phyloP scores from a whole-genome alignment of 2,797 vertebrate species.

The Leontocebus nigricollis region DNA sequence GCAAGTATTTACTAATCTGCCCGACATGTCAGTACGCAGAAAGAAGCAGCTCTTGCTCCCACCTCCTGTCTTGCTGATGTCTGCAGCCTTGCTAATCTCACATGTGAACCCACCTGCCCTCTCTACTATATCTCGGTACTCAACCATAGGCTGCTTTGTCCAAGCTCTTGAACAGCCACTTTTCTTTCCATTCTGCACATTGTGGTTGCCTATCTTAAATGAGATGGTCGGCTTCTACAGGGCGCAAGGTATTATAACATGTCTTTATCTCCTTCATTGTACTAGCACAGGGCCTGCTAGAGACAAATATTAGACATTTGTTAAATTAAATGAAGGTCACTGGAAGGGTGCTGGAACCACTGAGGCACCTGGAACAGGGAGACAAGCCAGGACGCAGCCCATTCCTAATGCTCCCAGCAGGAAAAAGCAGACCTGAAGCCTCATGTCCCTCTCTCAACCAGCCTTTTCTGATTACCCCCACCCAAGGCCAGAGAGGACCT shows the following conservation, averaged over 20 bases:
- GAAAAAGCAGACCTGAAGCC: not conserved
- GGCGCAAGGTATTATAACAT: rapidly evolving
- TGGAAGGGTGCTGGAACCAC: not conserved
- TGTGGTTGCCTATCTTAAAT: not conserved
- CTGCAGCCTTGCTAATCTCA: not conserved
- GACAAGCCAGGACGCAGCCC: not conserved
- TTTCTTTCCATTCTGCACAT: not conserved
- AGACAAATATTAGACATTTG: not conserved
- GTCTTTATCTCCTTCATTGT: not conserved
- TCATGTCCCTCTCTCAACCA: rapidly evolving
- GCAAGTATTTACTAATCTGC: not conserved
- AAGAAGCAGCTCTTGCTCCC: not conserved
- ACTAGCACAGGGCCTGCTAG: not conserved
- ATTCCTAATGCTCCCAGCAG: not conserved
- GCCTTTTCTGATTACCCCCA: not conserved
- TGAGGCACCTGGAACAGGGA: not conserved
- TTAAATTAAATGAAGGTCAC: not conserved
- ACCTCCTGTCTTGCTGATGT: not conserved
- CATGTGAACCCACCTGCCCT: rapidly evolving
- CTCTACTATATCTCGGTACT: not conserved
- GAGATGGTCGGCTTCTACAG: too few relatives aligned
- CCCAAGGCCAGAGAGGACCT: not conserved
- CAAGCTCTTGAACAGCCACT: not conserved
- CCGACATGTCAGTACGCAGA: rapidly evolving
- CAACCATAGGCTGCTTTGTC: not conserved